These are phyloP conservation scores for Cairina moschata DNA, from an alignment of 2,113 vertebrate species.

Conservation along the genomic window DNA sequence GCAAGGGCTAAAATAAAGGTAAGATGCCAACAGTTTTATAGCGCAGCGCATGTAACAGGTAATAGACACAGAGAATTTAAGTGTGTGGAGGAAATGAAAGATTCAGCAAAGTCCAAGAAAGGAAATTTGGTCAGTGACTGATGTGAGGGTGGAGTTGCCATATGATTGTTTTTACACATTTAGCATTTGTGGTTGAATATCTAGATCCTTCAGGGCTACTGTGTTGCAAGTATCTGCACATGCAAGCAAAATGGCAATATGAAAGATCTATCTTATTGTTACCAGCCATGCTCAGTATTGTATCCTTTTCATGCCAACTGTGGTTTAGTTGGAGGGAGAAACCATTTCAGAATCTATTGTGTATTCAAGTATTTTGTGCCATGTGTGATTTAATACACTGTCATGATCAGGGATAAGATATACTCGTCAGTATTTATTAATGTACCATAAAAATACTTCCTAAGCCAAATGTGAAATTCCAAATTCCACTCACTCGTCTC, in stretches of 20 bases:
- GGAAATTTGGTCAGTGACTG: slow-evolving; percentile 29
- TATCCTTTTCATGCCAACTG: background rate
- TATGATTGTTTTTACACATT: slow-evolving; percentile 27
- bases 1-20: background rate
- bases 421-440: background rate
- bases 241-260: background rate
- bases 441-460: background rate
- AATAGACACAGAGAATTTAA: background rate
- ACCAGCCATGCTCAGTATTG: background rate
- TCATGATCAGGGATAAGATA: background rate
- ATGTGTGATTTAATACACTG: background rate
- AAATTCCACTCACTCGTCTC: background rate
- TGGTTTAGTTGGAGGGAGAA: background rate
- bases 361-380: background rate
- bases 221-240: background rate
- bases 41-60: background rate
- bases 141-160: background rate
- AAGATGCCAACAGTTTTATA: slow-evolving; percentile 52
- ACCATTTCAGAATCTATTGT: background rate
- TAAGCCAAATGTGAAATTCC: background rate
- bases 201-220: background rate
- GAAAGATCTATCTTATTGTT: background rate
- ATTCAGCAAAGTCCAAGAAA: background rate
- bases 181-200: background rate
- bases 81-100: slow-evolving; percentile 33